Conservation (phyloP, 2,888 invertebrate species). For the Temnothorax ravouxi region DNA sequence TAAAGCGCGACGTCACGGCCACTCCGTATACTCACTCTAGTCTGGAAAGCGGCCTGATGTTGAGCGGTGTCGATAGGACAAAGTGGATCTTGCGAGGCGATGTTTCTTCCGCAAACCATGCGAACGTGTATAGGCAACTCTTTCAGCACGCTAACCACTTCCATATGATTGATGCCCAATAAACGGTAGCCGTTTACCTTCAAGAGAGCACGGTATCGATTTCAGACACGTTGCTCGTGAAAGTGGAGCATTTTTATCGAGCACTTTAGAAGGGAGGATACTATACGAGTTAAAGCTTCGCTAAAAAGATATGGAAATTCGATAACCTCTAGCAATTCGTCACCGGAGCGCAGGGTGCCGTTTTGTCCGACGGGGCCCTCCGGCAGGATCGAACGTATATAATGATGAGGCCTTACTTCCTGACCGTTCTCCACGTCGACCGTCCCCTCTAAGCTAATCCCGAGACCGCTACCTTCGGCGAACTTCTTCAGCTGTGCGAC, state of each 20-base stretch:
- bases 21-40: conserved; percentile 88
- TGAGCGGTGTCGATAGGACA: conserved; percentile 90
- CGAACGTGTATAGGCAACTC: conserved; percentile 96
- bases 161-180: conserved; percentile 97
- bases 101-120: conserved; percentile 94
- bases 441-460: conserved; percentile 99
- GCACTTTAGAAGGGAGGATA: conserved; percentile 8
- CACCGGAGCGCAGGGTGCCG: conserved; percentile 95
- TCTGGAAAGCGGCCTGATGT: conserved; percentile 90
- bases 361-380: conserved; percentile 99
- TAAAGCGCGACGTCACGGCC: conserved; percentile 26
- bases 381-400: conserved; percentile 98
- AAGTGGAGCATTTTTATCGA: conserved; percentile 10
- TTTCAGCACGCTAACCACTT: conserved; percentile 98
- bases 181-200: conserved; percentile 97
- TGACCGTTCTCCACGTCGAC: conserved; percentile 99
- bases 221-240: conserved; percentile 24
- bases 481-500: conserved; percentile 97
- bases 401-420: conserved; percentile 99
- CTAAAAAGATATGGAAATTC: conserved; percentile 43
- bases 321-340: conserved; percentile 94
- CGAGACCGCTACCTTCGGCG: conserved; percentile 95
- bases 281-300: neutral
- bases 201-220: conserved; percentile 37
- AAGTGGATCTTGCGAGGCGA: conserved; percentile 87